Evolutionary conservation across 1,140 invertebrate species (phyloP).

Genomic region (Lepidurus apus): DNA sequence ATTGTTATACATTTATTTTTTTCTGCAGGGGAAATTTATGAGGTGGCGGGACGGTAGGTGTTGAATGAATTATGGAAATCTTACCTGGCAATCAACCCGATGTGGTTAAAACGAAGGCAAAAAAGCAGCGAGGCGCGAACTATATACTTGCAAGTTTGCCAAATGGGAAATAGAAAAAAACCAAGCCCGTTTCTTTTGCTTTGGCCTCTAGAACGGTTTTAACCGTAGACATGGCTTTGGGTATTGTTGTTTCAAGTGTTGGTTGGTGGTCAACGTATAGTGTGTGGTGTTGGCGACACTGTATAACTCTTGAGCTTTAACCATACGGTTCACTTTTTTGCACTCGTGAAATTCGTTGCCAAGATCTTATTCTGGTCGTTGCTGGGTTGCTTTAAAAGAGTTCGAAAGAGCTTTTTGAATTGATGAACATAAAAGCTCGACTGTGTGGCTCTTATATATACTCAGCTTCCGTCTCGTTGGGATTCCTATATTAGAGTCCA

Average conservation of each 20-base stretch:
- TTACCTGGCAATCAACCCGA: conserved; percentile 16
- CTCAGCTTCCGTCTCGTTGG: too few species aligned
- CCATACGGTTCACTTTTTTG: too few species aligned
- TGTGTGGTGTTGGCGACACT: too few species aligned
- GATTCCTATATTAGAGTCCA: too few species aligned
- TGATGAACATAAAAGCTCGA: too few species aligned
- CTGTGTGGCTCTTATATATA: too few species aligned
- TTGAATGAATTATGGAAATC: conserved; percentile 22
- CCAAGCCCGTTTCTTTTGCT: background rate
- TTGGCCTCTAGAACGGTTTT: background rate
- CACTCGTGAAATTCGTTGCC: too few species aligned
- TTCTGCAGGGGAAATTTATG: background rate
- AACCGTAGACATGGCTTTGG: background rate
- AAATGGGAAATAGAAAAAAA: background rate
- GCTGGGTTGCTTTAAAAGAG: too few species aligned
- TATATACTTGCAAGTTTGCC: background rate
- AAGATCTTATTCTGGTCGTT: too few species aligned
- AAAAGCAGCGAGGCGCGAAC: background rate
- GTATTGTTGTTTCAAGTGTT: background rate
- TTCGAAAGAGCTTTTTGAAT: too few species aligned
- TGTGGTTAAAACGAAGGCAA: background rate
- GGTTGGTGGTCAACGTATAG: too few species aligned
- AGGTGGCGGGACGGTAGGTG: background rate
- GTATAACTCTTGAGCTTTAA: too few species aligned
- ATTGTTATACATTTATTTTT: background rate